Evolutionary conservation across 2,113 vertebrate species (phyloP).

Genomic region (Sula dactylatra): DNA sequence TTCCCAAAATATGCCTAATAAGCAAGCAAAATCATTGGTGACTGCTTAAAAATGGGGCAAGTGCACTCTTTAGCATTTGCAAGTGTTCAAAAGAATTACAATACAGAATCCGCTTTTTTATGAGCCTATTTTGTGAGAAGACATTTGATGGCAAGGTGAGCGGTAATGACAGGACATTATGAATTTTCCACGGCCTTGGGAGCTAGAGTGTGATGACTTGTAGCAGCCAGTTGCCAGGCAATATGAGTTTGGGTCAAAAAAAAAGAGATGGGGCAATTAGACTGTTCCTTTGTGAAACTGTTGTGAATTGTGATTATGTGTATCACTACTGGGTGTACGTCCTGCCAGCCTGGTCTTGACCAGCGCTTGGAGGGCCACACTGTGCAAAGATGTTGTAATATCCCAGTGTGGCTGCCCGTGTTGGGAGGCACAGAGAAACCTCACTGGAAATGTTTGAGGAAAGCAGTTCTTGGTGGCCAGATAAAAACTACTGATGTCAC

Average conservation of each 20-base stretch:
- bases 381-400: not conserved
- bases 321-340: not conserved
- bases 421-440: not conserved
- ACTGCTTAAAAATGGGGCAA: constrained; percentile 20
- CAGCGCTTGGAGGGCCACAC: not conserved
- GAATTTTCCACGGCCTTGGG: constrained; percentile 5
- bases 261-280: not conserved
- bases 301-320: not conserved
- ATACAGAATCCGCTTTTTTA: not conserved
- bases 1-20: constrained; percentile 50
- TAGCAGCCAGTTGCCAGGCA: not conserved
- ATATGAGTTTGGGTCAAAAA: not conserved
- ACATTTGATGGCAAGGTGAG: constrained; percentile 27
- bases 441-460: not conserved
- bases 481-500: constrained; percentile 4
- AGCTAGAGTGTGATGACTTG: not conserved
- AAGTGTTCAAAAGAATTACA: constrained; percentile 5
- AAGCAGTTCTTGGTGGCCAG: not conserved
- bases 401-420: rapidly evolving
- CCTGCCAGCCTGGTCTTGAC: not conserved
- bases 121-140: not conserved
- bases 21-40: not conserved
- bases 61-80: not conserved
- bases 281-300: not conserved
- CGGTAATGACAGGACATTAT: not conserved